A percentile compares a stretch with the other conserved stretches of the same genome.
Evolutionary conservation across 2,797 vertebrate species (phyloP).

Genomic region (Vespertilio murinus): DNA sequence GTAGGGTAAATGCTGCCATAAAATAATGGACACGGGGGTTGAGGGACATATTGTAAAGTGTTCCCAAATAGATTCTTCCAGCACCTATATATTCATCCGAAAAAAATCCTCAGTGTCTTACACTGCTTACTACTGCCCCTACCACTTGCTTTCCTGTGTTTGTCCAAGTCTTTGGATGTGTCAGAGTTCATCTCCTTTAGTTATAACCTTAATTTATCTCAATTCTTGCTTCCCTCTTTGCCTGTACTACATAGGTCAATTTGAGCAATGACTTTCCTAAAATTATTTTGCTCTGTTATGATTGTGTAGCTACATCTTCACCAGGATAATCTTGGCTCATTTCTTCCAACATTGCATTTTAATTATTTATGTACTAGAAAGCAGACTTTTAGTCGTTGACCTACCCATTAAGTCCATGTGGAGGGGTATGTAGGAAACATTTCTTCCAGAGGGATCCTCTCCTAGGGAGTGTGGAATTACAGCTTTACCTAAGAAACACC

Average conservation of each 20-base stretch:
- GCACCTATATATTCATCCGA: background rate
- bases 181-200: background rate
- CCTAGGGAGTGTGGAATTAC: accelerated
- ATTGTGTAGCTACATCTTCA: background rate
- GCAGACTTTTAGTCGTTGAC: background rate
- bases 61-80: background rate
- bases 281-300: background rate
- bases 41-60: background rate
- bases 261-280: background rate
- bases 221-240: background rate
- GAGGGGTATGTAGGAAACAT: background rate
- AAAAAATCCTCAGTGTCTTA: background rate
- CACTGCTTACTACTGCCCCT: too few relatives aligned
- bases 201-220: background rate
- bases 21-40: background rate
- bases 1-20: background rate
- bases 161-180: background rate
- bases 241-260: background rate
- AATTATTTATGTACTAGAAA: background rate
- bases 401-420: background rate
- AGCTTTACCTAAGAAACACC: background rate
- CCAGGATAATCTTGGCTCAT: background rate
- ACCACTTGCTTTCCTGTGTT: background rate
- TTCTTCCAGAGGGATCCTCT: background rate
- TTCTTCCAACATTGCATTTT: background rate